phyloP scores from a whole-genome alignment of 2,113 vertebrate genomes.

The Sialia sialis region DNA sequence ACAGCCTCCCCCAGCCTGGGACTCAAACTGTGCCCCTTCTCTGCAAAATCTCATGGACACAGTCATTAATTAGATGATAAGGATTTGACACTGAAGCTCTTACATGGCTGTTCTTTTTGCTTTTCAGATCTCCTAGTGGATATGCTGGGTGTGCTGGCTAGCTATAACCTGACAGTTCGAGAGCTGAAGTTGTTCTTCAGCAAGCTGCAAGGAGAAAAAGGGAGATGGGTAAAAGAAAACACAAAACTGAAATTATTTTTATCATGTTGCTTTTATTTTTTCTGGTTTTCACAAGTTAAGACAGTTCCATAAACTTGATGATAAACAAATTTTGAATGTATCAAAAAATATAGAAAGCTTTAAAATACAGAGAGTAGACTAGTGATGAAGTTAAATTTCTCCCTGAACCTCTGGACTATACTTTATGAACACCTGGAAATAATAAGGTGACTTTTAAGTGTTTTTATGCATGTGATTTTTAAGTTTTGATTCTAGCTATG shows the following conservation, averaged over 20 bases:
- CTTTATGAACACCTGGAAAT: neutral
- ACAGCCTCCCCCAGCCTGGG: neutral
- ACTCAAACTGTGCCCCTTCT: neutral
- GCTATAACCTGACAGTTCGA: conserved; percentile 95
- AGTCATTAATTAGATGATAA: neutral
- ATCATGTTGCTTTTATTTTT: neutral
- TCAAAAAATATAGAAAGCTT: neutral
- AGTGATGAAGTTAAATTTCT: neutral
- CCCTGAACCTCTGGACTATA: neutral
- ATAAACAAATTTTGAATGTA: neutral
- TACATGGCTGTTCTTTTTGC: neutral
- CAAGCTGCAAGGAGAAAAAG: conserved; percentile 92
- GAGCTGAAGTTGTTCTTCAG: conserved; percentile 98
- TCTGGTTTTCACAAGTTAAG: neutral
- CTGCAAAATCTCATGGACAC: neutral
- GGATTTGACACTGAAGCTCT: neutral
- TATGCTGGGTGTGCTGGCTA: conserved; percentile 94
- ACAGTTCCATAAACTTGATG: neutral
- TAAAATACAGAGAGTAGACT: neutral
- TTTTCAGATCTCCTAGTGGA: conserved; percentile 92
- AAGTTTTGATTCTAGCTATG: neutral
- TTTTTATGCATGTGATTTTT: neutral
- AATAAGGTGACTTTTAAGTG: neutral
- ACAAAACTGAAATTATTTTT: neutral
- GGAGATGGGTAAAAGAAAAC: conserved; percentile 88